A percentile compares a stretch with the other conserved stretches of the same genome.
These are phyloP conservation scores for Corythornis madagascariensis DNA, from an alignment of 2,113 vertebrate species.

Conservation along the genomic window DNA sequence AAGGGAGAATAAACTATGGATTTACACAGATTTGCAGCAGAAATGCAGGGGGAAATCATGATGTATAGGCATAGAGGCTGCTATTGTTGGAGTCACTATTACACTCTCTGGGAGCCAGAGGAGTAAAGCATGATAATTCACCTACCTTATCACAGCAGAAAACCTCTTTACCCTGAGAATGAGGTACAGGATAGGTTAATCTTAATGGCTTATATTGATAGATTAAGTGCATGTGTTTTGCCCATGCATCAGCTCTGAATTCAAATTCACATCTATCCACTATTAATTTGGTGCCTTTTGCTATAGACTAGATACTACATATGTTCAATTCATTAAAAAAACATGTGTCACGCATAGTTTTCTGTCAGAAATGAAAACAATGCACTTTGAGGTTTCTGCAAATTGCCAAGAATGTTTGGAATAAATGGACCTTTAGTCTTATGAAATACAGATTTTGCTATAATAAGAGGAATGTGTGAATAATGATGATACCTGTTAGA, in stretches of 20 bases:
- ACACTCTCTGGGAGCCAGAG: background rate
- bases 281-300: slow-evolving; percentile 32
- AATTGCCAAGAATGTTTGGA: slow-evolving; percentile 11
- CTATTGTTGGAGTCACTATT: background rate
- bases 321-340: slow-evolving; percentile 12
- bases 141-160: slow-evolving; percentile 12
- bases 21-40: slow-evolving; percentile 1
- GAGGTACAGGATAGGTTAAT: slow-evolving; percentile 17
- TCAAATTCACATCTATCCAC: background rate
- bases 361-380: slow-evolving; percentile 46
- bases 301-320: background rate
- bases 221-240: slow-evolving; percentile 11
- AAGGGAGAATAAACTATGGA: background rate
- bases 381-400: background rate
- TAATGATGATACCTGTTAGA: background rate
- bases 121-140: background rate
- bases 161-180: background rate
- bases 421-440: background rate
- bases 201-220: slow-evolving; percentile 25
- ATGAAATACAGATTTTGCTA: background rate
- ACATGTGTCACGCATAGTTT: background rate
- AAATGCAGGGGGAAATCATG: background rate
- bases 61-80: background rate
- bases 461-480: background rate
- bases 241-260: slow-evolving; percentile 11